Evolutionary conservation across 2,888 invertebrate genomes (phyloP).

Genomic region (Oegoconia quadripuncta): DNA sequence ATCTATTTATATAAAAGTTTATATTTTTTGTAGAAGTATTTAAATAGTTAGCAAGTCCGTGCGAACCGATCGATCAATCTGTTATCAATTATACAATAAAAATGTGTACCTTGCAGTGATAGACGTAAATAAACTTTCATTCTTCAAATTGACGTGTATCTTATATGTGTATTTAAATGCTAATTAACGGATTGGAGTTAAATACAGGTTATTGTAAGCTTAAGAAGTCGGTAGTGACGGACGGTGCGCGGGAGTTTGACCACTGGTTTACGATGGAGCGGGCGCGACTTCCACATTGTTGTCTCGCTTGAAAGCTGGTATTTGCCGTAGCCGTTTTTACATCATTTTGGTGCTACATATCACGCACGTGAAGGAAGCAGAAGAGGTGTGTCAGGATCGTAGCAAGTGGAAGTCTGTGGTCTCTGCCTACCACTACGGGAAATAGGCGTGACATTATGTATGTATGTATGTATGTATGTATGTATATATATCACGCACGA

Average conservation of each 20-base stretch:
- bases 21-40: slow-evolving; percentile 21
- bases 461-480: no score
- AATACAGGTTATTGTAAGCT: slow-evolving; percentile 48
- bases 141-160: slow-evolving; percentile 65
- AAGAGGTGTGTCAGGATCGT: no score
- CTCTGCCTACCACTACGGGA: no score
- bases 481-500: no score
- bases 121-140: slow-evolving; percentile 46
- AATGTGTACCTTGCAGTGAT: slow-evolving; percentile 57
- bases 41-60: slow-evolving; percentile 30
- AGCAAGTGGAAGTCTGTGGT: no score
- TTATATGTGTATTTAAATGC: slow-evolving; percentile 61
- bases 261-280: slow-evolving; percentile 6
- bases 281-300: neutral
- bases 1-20: slow-evolving; percentile 1
- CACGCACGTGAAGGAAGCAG: no score
- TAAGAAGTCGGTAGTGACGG: slow-evolving; percentile 61
- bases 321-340: no score
- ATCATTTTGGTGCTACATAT: no score
- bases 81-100: slow-evolving; percentile 60
- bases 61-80: slow-evolving; percentile 52
- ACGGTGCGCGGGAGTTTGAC: slow-evolving; percentile 47
- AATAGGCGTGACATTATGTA: no score
- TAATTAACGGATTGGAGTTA: slow-evolving; percentile 35
- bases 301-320: no score